Percentiles rank a stretch among this genome's conserved stretches.
Conservation (phyloP, 2,113 vertebrate species). For the Campylomormyrus tamandua region DNA sequence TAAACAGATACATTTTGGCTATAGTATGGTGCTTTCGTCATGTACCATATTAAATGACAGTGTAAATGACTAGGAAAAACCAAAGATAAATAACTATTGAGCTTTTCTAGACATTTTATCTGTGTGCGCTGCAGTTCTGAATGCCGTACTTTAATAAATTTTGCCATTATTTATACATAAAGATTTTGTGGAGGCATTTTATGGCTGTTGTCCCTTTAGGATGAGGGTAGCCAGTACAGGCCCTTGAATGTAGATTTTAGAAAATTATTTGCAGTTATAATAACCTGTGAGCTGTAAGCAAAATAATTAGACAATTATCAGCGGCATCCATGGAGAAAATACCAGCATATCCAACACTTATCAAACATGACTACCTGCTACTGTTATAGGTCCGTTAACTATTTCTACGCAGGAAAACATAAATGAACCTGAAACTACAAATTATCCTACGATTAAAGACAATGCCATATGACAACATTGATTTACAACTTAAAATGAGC, state of each 20-base stretch:
- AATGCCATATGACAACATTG: neutral
- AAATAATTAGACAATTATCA: neutral
- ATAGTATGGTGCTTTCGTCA: neutral
- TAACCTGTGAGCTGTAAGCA: neutral
- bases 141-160: neutral
- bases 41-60: neutral
- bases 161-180: neutral
- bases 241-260: neutral
- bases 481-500: neutral
- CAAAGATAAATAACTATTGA: neutral
- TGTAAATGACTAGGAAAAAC: neutral
- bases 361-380: neutral
- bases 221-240: neutral
- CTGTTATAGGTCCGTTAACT: neutral
- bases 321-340: neutral
- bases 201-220: neutral
- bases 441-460: neutral
- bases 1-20: neutral
- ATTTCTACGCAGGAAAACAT: neutral
- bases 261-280: neutral
- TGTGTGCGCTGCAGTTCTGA: neutral
- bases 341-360: neutral
- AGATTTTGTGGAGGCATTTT: neutral
- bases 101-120: neutral
- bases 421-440: neutral